Evolutionary conservation across 2,797 vertebrate species (phyloP).

Genomic region (Helarctos malayanus): DNA sequence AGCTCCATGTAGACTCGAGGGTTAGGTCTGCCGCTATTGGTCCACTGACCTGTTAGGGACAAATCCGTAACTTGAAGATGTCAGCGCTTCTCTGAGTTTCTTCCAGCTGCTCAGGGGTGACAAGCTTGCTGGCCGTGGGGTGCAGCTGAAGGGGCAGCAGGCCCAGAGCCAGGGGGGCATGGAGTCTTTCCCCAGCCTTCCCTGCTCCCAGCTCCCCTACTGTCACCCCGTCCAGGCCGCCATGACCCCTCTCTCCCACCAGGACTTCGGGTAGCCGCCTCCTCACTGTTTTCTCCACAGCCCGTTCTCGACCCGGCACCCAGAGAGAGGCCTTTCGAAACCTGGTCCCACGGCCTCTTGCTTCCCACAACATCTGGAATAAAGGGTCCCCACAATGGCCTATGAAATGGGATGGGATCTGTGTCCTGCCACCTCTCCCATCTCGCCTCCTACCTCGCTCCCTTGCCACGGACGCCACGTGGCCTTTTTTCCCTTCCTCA

Average conservation of each 20-base stretch:
- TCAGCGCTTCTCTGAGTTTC: neutral
- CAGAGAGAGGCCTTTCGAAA: neutral
- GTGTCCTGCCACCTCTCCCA: neutral
- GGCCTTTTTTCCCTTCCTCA: neutral
- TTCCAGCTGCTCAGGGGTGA: fast-evolving
- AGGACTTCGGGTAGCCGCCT: too few relatives aligned
- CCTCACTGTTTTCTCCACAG: neutral
- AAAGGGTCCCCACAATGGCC: neutral
- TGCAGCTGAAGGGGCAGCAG: too few relatives aligned
- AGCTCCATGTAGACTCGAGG: neutral
- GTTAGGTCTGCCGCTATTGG: fast-evolving
- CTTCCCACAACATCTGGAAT: neutral
- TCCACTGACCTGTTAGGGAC: slow-evolving; percentile 80
- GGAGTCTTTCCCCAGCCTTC: neutral
- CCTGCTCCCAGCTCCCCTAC: neutral
- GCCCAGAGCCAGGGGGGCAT: neutral
- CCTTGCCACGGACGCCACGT: neutral
- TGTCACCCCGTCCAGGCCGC: neutral
- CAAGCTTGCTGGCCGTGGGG: fast-evolving
- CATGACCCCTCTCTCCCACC: fast-evolving
- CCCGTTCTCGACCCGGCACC: neutral
- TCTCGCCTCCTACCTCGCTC: neutral
- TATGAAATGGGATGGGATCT: too few relatives aligned
- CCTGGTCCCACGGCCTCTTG: neutral
- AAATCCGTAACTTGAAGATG: fast-evolving